These are phyloP conservation scores for Bugula neritina DNA, from an alignment of 2,888 invertebrate genomes.

Conservation along the genomic window DNA sequence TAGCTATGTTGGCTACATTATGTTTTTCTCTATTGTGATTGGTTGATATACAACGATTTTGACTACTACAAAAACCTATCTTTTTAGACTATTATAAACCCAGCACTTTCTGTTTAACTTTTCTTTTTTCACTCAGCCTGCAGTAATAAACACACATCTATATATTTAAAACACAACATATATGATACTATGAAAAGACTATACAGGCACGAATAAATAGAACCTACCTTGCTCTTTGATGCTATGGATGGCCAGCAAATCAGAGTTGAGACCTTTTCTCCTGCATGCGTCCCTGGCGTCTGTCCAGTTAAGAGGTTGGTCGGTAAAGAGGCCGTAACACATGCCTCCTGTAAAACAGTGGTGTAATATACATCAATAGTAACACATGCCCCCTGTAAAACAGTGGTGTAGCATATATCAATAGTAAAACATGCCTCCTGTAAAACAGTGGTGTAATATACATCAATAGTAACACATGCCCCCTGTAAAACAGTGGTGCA, in stretches of 20 bases:
- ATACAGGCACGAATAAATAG: no score
- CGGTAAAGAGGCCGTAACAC: constrained; percentile 19
- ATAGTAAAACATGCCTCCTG: neutral
- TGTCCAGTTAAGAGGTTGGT: constrained; percentile 32
- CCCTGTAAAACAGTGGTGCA: neutral
- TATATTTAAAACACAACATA: no score
- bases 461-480: neutral
- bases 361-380: no score
- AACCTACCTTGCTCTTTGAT: constrained; percentile 24
- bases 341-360: neutral
- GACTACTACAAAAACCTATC: no score
- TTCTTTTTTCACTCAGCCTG: no score
- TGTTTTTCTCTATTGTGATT: no score
- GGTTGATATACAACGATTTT: no score
- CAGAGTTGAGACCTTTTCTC: neutral
- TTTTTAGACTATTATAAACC: no score
- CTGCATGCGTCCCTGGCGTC: constrained; percentile 35
- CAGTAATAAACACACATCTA: no score
- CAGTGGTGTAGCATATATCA: neutral
- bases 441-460: neutral
- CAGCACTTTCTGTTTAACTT: no score
- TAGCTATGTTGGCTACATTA: no score
- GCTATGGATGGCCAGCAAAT: neutral
- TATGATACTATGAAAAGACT: no score
- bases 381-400: neutral